Base-by-base conservation (phyloP, 2,797 vertebrate species). In the Crocodylus rhombifer region DNA sequence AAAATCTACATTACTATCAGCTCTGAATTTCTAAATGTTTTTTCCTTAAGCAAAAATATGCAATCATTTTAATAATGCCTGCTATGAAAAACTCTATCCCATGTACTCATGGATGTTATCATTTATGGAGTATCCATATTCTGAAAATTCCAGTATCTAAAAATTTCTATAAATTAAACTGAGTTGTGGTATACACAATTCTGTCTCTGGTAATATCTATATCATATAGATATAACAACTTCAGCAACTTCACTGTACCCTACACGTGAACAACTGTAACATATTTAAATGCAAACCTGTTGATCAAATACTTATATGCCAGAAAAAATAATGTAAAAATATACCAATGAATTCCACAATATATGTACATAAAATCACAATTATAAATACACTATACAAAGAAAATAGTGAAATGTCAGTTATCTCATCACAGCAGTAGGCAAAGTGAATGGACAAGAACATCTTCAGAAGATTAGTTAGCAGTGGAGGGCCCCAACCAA, bases 41-140 rank as follows among this genome's bases (percentile, higher is more conserved):
- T 2, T 30, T 91, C 28, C 62, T n/a, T 5, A 88, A 82, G 42
- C 28, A 89, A 82, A 94, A 90, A 75, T 17, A 90, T 26, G 90
- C 58, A 17, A 75, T 36, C 51, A 88, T 62, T 79, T 87, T 75
- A 81, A 84, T 7, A 83, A 57, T 18, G 78, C 64, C 82, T n/a
- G 73, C 13, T 55, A 69, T 15, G 8, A 56, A 92, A 33, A 6
- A 11, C 2, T 7, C 20, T 33, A 61, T 6, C 4, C 55, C 28
- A 42, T 42, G 14, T 15, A 79, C 25, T 65, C 1, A 56, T 28
- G 10, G 60, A 7, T 69, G 81, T 4, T 65, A 67, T 36, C 82
- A 75, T 67, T n/a, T 77, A 71, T 26, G 55, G 18, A 89, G 18
- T 28, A 82, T 77, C 36, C 61, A n/a, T 6, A 3, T 23, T 51